Conservation (phyloP, 2,113 vertebrate genomes). For the Mesocricetus auratus region DNA sequence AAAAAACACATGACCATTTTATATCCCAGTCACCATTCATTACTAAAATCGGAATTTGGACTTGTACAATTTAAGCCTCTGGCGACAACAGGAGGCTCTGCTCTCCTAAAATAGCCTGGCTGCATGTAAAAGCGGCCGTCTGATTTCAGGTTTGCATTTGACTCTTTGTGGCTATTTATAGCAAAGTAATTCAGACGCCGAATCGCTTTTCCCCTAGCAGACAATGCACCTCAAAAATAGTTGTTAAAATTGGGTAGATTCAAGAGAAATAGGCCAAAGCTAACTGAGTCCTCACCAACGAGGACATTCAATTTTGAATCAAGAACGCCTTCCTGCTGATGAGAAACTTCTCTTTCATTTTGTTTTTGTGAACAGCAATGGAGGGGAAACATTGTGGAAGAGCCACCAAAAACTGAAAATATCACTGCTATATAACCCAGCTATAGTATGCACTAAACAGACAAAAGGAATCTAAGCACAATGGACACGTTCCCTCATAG, state of each 20-base stretch:
- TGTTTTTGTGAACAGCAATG: slow-evolving; percentile 31
- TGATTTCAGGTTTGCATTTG: slow-evolving; percentile 71
- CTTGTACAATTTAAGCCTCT: slow-evolving; percentile 54
- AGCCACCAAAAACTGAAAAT: neutral
- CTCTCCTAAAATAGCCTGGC: slow-evolving; percentile 66
- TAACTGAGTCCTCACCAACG: slow-evolving; percentile 23
- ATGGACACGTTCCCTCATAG: rapidly evolving
- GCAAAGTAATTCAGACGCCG: slow-evolving; percentile 64
- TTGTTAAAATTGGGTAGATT: slow-evolving; percentile 64
- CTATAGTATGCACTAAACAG: neutral
- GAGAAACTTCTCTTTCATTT: slow-evolving; percentile 58
- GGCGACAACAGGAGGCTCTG: neutral
- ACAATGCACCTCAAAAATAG: slow-evolving; percentile 69
- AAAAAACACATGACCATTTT: slow-evolving; percentile 72
- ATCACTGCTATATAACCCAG: neutral
- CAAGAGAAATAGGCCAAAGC: slow-evolving; percentile 63
- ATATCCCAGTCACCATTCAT: slow-evolving; percentile 56
- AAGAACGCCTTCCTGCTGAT: slow-evolving; percentile 44
- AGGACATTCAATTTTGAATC: slow-evolving; percentile 51
- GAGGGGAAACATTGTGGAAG: neutral
- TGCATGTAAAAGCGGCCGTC: slow-evolving; percentile 69
- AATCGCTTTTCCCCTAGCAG: slow-evolving; percentile 39
- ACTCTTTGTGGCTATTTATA: slow-evolving; percentile 60
- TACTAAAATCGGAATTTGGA: slow-evolving; percentile 74
- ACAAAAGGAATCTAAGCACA: neutral